Base-by-base conservation (phyloP, 2,888 invertebrate genomes). In the Clostera curtula region DNA sequence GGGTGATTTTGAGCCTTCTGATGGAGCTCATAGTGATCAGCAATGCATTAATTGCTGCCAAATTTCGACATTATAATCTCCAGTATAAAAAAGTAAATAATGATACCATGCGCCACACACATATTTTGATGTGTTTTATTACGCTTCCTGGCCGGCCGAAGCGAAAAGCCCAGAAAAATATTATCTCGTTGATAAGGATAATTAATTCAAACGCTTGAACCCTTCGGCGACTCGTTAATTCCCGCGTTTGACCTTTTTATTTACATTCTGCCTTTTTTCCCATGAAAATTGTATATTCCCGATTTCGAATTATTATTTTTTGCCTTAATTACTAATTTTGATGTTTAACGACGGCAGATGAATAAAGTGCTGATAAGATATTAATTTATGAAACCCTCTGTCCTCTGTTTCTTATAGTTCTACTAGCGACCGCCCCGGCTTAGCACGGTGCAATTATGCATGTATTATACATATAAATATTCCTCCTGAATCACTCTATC, bases 161-260 rank as follows among this genome's bases (percentile, higher is more conserved):
- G 30, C 30, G 34, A 35, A 42, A 43, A 28, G 26, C 39, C 31
- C 42, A 43, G 40, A 41, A 48, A 50, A 53, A 42, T 51, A 47
- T 53, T 49, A 49, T 47, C 43, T 43, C 35, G 40, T 45, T 49
- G 43, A 53, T 52, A 50, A 50, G 42, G 35, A 52, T 54, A 54
- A 49, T 53, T 53, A 54, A 53, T 53, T 53, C 51, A 51, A 54
- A 45, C 45, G 49, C 49, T 42, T 46, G 36, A 50, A 42, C 53
- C 54, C 39, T 54, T 49, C 37, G 40, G 51, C 45, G 39, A 42
- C 41, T 49, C 43, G 51, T 49, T 51, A 48, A 49, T 48, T 54
- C 41, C 23, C 34, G 45, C 39, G 42, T 53, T 50, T 53, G 54
- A 43, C 45, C 51, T 51, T 49, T 48, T 45, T 45, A 46, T 48